Base-by-base conservation (phyloP, 1,140 invertebrate species). In the Lepidurus couesii region DNA sequence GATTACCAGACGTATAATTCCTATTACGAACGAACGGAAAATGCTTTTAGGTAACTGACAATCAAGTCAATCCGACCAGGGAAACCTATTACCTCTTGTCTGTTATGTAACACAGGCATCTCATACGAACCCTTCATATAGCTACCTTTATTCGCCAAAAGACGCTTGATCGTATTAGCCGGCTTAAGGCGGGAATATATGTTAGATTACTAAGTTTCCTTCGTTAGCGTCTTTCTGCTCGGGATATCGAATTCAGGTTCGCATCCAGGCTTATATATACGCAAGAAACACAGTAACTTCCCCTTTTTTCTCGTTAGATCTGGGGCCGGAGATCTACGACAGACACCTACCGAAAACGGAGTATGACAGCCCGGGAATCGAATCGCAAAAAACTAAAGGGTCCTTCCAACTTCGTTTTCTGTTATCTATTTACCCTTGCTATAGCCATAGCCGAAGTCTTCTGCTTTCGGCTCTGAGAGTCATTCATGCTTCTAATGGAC, bases 161-260 rank as follows among this genome's bases (percentile, higher is more conserved):
- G 53, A 65, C 53, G 53, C 53, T 34, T 65, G 53, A 65, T 65
- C n/a, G 16, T 65, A 65, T 65, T 65, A 65, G 53, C 53, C 13
- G 53, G 9, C 53, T 65, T 65, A 65, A 65, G 53, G 21, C 4
- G 53, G 21, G 21, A 7, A n/a, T 65, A 2, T 8, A 16, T 65
- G 53, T 65, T 65, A 65, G 53, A 65, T 65, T 65, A 65, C 53
- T 3, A 65, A 65, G 13, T 16, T 65, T 13, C 16, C 53, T 65
- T 13, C 53, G 21, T 65, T 65, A 65, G 53, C n/a, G 53, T 16
- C 53, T 65, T 65, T 65, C 53, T 65, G 6, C 0, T 65, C 16
- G 21, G 21, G 13, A 7, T 65, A 65, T 16, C 21, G 16, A 65
- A 65, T 65, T 65, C 53, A 65, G 13, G 6, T 65, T 21, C 53